A percentile compares a stretch with the other conserved stretches of the same genome.
These are phyloP conservation scores for Leucania comma DNA, from an alignment of 2,888 invertebrate genomes.

Conservation along the genomic window DNA sequence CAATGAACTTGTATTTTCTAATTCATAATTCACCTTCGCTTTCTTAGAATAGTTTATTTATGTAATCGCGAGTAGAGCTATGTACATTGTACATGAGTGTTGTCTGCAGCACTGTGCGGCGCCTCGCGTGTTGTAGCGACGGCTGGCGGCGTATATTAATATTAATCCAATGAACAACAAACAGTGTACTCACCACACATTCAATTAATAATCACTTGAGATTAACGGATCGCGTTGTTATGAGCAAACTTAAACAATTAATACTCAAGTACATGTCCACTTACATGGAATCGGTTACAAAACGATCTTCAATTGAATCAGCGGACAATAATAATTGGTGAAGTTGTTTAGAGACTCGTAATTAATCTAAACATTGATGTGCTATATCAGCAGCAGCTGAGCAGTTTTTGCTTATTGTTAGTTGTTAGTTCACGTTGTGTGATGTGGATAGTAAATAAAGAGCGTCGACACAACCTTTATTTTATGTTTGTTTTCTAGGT, in stretches of 20 bases:
- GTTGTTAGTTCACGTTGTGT: too few species aligned
- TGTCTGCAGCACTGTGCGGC: slow-evolving; percentile 3
- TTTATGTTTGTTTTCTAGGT: neutral
- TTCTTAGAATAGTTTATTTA: neutral
- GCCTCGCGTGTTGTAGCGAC: neutral
- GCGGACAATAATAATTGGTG: neutral
- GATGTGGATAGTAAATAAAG: neutral
- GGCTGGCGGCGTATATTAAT: slow-evolving; percentile 29
- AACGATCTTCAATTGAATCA: neutral
- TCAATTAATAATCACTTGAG: slow-evolving; percentile 43
- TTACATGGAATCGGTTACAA: neutral
- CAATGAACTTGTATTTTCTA: neutral
- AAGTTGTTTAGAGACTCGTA: neutral
- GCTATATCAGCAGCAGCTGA: neutral
- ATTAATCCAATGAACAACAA: slow-evolving; percentile 52
- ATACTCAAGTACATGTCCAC: neutral
- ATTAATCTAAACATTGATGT: too few species aligned
- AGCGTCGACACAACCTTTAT: neutral
- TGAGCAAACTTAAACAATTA: slow-evolving; percentile 13
- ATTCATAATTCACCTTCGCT: slow-evolving; percentile 6
- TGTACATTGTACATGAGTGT: slow-evolving; percentile 1
- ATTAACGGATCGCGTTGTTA: slow-evolving; percentile 11
- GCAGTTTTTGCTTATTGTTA: neutral
- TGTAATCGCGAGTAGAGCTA: slow-evolving; percentile 1
- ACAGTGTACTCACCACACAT: slow-evolving; percentile 30